Percentiles rank a stretch among this genome's conserved stretches.
Conservation (phyloP, 2,888 invertebrate species). For the Polietes domitor region DNA sequence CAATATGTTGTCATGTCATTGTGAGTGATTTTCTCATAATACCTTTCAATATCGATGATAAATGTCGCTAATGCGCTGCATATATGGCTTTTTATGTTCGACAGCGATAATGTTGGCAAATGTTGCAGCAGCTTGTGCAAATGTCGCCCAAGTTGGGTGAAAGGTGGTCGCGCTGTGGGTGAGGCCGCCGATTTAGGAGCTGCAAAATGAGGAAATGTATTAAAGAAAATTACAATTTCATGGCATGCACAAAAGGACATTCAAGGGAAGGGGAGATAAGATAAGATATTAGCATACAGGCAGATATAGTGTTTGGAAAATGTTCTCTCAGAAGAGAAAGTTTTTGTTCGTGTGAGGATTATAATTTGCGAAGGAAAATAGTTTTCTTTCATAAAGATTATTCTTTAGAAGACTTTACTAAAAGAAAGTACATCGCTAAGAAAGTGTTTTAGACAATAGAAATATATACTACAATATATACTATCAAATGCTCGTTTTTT, state of each 20-base stretch:
- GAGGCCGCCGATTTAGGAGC: slow-evolving; percentile 60
- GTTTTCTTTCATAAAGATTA: too few species aligned
- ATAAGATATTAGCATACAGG: too few species aligned
- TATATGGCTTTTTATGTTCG: slow-evolving; percentile 8
- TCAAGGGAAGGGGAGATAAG: not conserved
- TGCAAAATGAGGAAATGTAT: not conserved
- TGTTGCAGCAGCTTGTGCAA: slow-evolving; percentile 18
- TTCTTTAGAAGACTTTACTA: too few species aligned
- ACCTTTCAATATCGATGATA: slow-evolving; percentile 40
- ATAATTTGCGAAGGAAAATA: too few species aligned
- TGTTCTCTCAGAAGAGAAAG: too few species aligned
- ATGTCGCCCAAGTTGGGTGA: slow-evolving; percentile 7
- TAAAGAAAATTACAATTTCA: not conserved
- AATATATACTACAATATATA: too few species aligned
- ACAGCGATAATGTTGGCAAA: not conserved
- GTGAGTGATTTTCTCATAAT: slow-evolving; percentile 38
- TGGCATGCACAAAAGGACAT: not conserved
- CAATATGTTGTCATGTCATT: slow-evolving; percentile 41
- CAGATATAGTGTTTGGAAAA: too few species aligned
- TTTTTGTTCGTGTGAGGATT: too few species aligned
- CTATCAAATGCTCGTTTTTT: too few species aligned
- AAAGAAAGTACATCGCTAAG: too few species aligned
- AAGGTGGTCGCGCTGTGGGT: slow-evolving; percentile 11
- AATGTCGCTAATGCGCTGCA: slow-evolving; percentile 19
- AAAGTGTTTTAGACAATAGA: too few species aligned